Conservation (phyloP, 2,797 vertebrate species). For the Alauda arvensis region DNA sequence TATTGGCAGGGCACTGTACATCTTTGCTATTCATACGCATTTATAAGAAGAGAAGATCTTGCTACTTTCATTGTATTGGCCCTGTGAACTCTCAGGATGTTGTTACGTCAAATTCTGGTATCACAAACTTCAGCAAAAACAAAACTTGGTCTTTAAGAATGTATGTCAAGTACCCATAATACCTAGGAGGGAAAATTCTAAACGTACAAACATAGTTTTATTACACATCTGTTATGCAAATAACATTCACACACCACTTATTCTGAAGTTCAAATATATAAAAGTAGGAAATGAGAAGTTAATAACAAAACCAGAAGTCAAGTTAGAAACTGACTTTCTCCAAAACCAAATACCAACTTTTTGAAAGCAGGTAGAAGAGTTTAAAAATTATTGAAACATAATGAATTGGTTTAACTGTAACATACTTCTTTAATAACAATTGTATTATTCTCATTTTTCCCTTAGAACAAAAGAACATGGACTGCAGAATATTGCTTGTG, state of each 20-base stretch:
- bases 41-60: neutral
- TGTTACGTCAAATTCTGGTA: neutral
- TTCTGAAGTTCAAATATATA: slow-evolving; percentile 27
- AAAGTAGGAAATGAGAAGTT: slow-evolving; percentile 64
- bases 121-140: neutral
- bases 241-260: slow-evolving; percentile 41
- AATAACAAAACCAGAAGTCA: slow-evolving; percentile 43
- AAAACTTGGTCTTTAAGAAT: neutral
- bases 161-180: neutral
- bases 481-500: neutral
- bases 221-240: slow-evolving; percentile 44
- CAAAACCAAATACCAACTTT: slow-evolving; percentile 27
- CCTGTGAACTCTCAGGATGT: neutral
- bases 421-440: neutral
- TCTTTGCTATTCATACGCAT: rapidly evolving
- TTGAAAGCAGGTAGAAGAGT: neutral
- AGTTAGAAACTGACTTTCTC: slow-evolving; percentile 54
- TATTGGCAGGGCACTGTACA: neutral
- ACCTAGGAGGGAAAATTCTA: slow-evolving; percentile 20
- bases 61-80: neutral
- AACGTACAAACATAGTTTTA: neutral
- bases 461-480: neutral
- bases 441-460: neutral
- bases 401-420: neutral
- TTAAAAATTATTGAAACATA: neutral